Evolutionary conservation across 2,888 invertebrate species (phyloP).

Genomic region (Spisula subtruncata): DNA sequence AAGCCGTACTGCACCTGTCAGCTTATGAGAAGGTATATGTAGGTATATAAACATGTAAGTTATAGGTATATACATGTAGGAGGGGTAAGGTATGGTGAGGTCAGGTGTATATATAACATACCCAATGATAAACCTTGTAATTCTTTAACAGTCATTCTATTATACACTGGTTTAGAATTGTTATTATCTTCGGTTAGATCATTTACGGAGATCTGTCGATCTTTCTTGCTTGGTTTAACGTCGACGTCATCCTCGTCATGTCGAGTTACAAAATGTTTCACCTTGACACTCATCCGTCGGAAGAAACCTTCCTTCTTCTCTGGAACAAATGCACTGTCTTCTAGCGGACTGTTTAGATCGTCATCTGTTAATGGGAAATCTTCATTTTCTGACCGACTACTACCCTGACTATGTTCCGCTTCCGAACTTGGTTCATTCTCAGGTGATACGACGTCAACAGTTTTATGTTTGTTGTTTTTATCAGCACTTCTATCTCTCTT

Average conservation of each 20-base stretch:
- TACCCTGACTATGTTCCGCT: conserved; percentile 44
- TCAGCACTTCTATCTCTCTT: conserved; percentile 44
- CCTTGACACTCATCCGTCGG: conserved; percentile 79
- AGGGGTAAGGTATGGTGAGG: conserved; percentile 3
- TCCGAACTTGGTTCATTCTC: conserved; percentile 30
- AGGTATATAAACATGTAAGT: not conserved
- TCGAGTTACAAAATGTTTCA: conserved; percentile 73
- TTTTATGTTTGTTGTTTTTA: conserved; percentile 17
- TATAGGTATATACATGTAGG: not conserved
- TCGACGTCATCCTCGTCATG: conserved; percentile 72
- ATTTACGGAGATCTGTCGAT: conserved; percentile 74
- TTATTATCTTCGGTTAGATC: conserved; percentile 81
- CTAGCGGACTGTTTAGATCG: conserved; percentile 52
- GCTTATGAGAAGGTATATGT: no score
- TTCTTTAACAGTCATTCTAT: conserved; percentile 75
- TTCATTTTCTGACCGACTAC: conserved; percentile 57
- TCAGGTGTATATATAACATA: conserved; percentile 46
- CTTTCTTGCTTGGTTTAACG: conserved; percentile 59
- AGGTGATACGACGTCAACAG: not conserved
- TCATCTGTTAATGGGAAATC: conserved; percentile 62
- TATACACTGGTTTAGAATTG: conserved; percentile 73
- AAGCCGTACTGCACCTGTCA: not conserved
- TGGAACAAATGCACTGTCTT: conserved; percentile 29
- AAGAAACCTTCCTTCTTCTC: conserved; percentile 72
- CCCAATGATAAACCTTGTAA: conserved; percentile 44